Base-by-base conservation (phyloP, 1,140 invertebrate species). In the Drosophila hydei region DNA sequence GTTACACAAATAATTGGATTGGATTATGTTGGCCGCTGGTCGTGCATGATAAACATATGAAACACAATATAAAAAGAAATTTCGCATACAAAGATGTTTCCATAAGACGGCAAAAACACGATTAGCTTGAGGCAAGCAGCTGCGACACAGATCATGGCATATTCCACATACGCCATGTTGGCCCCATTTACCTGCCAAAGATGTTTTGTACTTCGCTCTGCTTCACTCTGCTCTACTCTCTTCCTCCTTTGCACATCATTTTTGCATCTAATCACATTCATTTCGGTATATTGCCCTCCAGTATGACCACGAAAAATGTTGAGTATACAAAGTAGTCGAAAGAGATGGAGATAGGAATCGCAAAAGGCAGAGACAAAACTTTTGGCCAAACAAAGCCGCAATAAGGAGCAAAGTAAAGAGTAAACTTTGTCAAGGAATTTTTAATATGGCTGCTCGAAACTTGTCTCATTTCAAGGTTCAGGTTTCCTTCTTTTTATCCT, bases 341-440 rank as follows among this genome's bases (percentile, higher is more conserved):
- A 50, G 43, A 69, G 45, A 11, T 23, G 50, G 52, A 19, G 19
- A 63, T 50, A 63, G 27, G n/a, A 54, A 76, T 73, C 30, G 5
- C 16, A 56, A 58, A 62, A 11, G 3, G 30, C 62, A 70, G 51
- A 73, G 43, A 63, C 4, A 2, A 48, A 77, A 58, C 45, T 78
- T 33, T 65, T 72, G 18, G 18, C 16, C 58, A 81, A 77, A 68
- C 70, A 71, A 70, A 77, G 43, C 19, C 19, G 12, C 33, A 51
- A 43, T 19, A 55, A 48, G 50, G 8, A 38, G 8, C 14, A 21
- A 38, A 60, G 50, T 19, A 50, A 43, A 76, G 64, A 45, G 61
- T 48, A 73, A 79, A 84, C 69, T 84, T 30, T 63, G 40, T n/a
- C 33, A 52, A 68, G 45, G 76, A 68, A 84, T 79, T 84, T 84